Evolutionary conservation across 2,113 vertebrate species (phyloP).

Genomic region (Cephalopholis sonnerati): DNA sequence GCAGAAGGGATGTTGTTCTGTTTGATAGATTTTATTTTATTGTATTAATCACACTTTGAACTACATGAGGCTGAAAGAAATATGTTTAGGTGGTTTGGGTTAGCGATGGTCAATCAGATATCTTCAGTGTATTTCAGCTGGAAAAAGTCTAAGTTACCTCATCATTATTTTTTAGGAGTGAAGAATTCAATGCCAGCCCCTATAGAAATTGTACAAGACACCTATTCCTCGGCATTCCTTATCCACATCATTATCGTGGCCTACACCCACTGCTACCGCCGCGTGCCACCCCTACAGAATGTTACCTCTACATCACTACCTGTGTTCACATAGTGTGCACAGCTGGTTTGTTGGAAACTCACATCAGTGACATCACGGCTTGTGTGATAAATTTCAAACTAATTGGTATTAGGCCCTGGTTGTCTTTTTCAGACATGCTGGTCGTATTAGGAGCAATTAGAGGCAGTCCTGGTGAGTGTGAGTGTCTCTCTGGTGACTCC

Average conservation of each 20-base stretch:
- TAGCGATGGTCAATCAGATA: neutral
- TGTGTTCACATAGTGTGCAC: slow-evolving; percentile 15
- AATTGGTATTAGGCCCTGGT: slow-evolving; percentile 33
- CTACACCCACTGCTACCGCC: neutral
- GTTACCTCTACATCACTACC: slow-evolving; percentile 8
- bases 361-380: slow-evolving; percentile 7
- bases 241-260: neutral
- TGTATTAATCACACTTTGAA: neutral
- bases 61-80: neutral
- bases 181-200: neutral
- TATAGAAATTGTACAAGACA: rapidly evolving
- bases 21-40: neutral
- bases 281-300: neutral
- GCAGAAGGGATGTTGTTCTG: too few relatives aligned
- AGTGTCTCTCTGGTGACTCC: slow-evolving; percentile 55
- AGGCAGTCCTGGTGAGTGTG: slow-evolving; percentile 47
- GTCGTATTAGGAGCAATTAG: slow-evolving; percentile 67
- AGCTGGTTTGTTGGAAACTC: slow-evolving; percentile 38
- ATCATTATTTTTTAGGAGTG: neutral
- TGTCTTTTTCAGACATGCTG: slow-evolving; percentile 44
- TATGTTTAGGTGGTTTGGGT: neutral
- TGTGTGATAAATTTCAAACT: slow-evolving; percentile 31
- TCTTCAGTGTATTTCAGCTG: neutral
- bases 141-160: neutral
- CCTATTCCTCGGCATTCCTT: neutral